Evolutionary conservation across 1,140 invertebrate genomes (phyloP), one percentile per base, ranked within the genome.

Genomic region (Bombus consobrinus): DNA sequence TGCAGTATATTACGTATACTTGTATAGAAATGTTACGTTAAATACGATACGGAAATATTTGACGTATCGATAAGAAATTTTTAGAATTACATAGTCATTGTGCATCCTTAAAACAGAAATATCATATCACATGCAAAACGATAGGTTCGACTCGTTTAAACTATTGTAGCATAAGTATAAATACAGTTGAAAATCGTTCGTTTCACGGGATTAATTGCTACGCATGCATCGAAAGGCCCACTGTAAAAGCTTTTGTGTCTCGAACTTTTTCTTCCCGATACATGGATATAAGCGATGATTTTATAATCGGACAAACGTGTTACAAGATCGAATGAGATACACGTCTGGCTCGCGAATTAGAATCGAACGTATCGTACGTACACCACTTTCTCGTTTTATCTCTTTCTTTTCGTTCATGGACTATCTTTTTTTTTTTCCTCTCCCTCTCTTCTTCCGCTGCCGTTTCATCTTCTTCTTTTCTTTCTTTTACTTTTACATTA

Each of bases 31-130:
- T 47, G 37, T 43, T 22, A 75, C 82, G 83, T 76, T 80, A 88
- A 86, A 87, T 62, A n/a, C 62, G 75, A 69, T 76, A 69, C 43
- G 32, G 28, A 79, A 39, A 81, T 76, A 64, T 81, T 76, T 87
- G 82, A 79, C 85, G 79, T 85, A 90, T 91, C 89, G 79, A 69
- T 90, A 92, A 82, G 88, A 88, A 91, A 91, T 92, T 91, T 91
- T 87, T 91, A 92, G 90, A 93, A 93, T 93, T 94, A 95, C 94
- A 95, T 95, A 95, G 94, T 95, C 95, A 95, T 95, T 95, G 95
- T 95, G 95, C 95, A 95, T 95, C 95, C 94, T 94, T 95, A 93
- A 94, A 94, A 94, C 87, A 93, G 83, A 94, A 94, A 94, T 89
- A 85, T 91, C 89, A 88, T 94, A 91, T 92, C 88, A 91, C 95